Evolutionary conservation across 2,797 vertebrate genomes (phyloP), one percentile per base, ranked within the genome.

Genomic region (Danio choprae): DNA sequence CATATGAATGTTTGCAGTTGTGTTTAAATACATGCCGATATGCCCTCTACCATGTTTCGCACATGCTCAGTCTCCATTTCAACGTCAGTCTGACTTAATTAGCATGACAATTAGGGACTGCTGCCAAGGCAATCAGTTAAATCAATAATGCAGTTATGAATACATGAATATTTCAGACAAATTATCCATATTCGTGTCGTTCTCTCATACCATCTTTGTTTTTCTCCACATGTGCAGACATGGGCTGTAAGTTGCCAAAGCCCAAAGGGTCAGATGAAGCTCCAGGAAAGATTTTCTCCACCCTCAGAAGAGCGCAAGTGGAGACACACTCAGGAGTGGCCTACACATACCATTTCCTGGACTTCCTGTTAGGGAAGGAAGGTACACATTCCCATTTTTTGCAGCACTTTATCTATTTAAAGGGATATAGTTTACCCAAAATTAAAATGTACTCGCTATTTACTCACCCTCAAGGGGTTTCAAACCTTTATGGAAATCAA

Each of bases 271-370:
- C 91, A 1, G 92, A 93, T 16, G 92, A 93, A 13, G 88, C 96
- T 81, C 97, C 96, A 3, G 97, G 97, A 50, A 98, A 98, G 82
- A 98, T 98, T 91, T 98, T 97, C 85, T 98, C 97, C 69, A 99
- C 97, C 44, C 88, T 99, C 81, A 95, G 96, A 85, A 94, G 97
- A 78, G 96, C 96, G 11, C 96, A 98, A 88, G 97, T 99, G 87
- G 96, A 99, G 93, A 98, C 95, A 20, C 97, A 97, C 90, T 95
- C 93, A 78, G 96, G 96, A 59, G 93, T 96, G 88, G 88, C 95
- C 64, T 99, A 98, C 87, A 96, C 97, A 40, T 99, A 99, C 92
- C 93, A 94, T 83, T 97, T 96, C 88, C 89, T 99, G 87, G 97
- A 98, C 86, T 98, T 99, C 87, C 95, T 97, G 0, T 90, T 96